Conservation (phyloP, 2,888 invertebrate genomes). For the Acronicta alni region DNA sequence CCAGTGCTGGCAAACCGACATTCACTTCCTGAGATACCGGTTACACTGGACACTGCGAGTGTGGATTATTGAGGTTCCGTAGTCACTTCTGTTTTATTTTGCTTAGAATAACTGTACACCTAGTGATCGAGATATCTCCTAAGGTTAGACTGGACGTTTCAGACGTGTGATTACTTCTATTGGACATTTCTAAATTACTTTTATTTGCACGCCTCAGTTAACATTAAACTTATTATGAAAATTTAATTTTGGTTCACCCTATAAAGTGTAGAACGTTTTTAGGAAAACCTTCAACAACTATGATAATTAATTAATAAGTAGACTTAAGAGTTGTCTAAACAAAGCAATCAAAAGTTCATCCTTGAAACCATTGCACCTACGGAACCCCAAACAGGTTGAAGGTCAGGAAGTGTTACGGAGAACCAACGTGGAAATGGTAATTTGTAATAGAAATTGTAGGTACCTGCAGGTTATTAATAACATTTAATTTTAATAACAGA, state of each 20-base stretch:
- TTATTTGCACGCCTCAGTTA: too few relatives aligned
- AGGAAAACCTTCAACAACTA: too few relatives aligned
- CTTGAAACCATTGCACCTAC: neutral
- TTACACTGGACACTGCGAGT: constrained; percentile 6
- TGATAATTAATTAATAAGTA: too few relatives aligned
- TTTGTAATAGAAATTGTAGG: constrained; percentile 42
- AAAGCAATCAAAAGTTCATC: neutral
- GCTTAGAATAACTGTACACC: neutral
- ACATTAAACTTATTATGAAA: too few relatives aligned
- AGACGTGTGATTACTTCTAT: too few relatives aligned
- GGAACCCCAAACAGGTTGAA: constrained; percentile 37
- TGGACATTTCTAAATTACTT: too few relatives aligned
- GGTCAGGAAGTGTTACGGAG: constrained; percentile 44
- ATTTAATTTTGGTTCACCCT: too few relatives aligned
- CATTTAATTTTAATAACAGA: constrained; percentile 2
- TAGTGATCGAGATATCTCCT: too few relatives aligned
- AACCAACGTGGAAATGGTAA: constrained; percentile 31
- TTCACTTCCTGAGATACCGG: constrained; percentile 45
- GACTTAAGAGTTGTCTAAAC: too few relatives aligned
- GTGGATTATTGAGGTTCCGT: constrained; percentile 21
- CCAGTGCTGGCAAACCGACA: constrained; percentile 50
- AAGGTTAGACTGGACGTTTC: too few relatives aligned
- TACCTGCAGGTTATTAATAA: constrained; percentile 19
- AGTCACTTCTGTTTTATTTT: neutral
- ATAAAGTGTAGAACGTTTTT: too few relatives aligned